phyloP scores from a whole-genome alignment of 2,797 vertebrate genomes.

The Malurus splendens region DNA sequence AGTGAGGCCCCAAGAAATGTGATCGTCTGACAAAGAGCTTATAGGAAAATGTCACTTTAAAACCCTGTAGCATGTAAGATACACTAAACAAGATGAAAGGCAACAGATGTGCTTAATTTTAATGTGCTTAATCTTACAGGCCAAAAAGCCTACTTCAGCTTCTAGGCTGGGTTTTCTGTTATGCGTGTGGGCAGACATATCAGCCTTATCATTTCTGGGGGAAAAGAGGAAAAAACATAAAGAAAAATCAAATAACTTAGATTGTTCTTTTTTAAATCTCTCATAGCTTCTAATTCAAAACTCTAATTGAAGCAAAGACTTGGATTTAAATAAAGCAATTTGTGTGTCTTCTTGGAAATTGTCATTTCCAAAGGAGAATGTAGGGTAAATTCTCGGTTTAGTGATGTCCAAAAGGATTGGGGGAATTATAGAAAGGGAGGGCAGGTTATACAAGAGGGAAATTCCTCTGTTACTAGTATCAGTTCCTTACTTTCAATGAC shows the following conservation, averaged over 20 bases:
- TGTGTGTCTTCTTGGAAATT: background rate
- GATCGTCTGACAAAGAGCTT: background rate
- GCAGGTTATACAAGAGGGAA: background rate
- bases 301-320: background rate
- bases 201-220: background rate
- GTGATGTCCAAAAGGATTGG: background rate
- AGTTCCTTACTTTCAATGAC: background rate
- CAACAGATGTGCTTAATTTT: background rate
- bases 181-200: background rate
- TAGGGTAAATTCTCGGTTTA: background rate
- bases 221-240: background rate
- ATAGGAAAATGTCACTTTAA: background rate
- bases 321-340: background rate
- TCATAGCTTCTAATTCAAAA: background rate
- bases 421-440: background rate
- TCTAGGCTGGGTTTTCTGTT: constrained; percentile 3
- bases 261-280: background rate
- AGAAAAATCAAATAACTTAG: background rate
- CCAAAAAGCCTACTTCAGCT: background rate
- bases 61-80: background rate
- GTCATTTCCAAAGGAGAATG: background rate
- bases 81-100: background rate
- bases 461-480: background rate
- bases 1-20: background rate
- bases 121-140: background rate